These are phyloP conservation scores for Trypoxylus dichotomus DNA, from an alignment of 1,140 invertebrate genomes.

Conservation along the genomic window DNA sequence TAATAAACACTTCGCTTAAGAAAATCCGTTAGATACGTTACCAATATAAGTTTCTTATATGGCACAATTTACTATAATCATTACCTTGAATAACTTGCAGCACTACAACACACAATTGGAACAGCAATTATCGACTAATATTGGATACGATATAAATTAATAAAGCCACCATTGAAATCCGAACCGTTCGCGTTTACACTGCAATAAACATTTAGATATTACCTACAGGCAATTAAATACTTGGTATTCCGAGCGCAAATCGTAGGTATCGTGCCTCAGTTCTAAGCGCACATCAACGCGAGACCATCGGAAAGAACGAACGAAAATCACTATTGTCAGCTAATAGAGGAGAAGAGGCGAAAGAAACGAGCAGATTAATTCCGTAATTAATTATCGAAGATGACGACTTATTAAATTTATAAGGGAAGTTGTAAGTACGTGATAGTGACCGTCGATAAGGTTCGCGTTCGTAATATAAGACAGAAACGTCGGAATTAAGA, in stretches of 20 bases:
- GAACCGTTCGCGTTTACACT: constrained; percentile 5
- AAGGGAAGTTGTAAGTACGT: constrained; percentile 14
- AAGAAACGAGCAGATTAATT: constrained; percentile 10
- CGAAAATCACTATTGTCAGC: neutral
- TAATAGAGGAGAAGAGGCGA: neutral
- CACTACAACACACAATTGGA: neutral
- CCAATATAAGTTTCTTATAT: neutral
- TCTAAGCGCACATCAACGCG: neutral
- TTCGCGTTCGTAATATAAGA: neutral
- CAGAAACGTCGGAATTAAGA: constrained; percentile 21
- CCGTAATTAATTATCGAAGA: constrained; percentile 19
- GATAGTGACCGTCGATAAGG: constrained; percentile 14
- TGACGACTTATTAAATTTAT: constrained; percentile 25
- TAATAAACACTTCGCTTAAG: neutral
- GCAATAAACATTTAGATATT: constrained; percentile 25
- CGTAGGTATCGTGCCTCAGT: neutral
- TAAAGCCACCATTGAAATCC: constrained; percentile 2
- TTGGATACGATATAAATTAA: constrained; percentile 17
- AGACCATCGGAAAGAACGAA: neutral
- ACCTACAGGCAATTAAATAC: constrained; percentile 16
- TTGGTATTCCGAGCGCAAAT: neutral
- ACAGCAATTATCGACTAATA: constrained; percentile 15
- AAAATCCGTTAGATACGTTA: neutral
- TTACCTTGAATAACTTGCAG: constrained; percentile 8
- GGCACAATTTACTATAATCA: neutral